Evolutionary conservation across 2,113 vertebrate genomes (phyloP), one percentile per base, ranked within the genome.

Genomic region (Callorhinus ursinus): DNA sequence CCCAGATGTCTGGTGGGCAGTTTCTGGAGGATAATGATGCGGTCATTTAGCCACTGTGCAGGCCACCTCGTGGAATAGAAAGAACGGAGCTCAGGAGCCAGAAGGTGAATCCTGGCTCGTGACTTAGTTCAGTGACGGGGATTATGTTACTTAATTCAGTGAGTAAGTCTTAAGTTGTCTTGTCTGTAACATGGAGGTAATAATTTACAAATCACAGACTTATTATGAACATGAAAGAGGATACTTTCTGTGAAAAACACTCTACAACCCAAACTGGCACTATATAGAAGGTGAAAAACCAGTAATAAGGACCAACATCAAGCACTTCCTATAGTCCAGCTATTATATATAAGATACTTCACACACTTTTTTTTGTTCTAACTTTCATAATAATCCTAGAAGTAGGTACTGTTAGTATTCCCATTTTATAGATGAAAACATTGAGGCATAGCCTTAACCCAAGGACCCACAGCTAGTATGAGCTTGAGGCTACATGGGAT

Each of bases 51-150:
- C 12, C 31, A 15, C 36, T 13, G 0, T 0, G 61, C 77, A 51
- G 49, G 31, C n/a, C 4, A 1, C 10, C 0, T 51, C 6, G 12
- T 31, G 13, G 26, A 16, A 49, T 0, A 89, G 53, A 81, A 74
- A 59, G 84, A 82, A 82, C 39, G 11, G 28, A 22, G n/a, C 15
- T n/a, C 5, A 31, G 53, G 61, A 57, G 65, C 49, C 59, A n/a
- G 79, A 39, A 55, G 63, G 16, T 13, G 49, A 86, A 53, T n/a
- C 53, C 61, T 7, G 42, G 59, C 49, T 83, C 21, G 22, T 5
- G 28, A 59, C 46, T 83, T n/a, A 19, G 53, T 71, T 71, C 53
- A 71, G 36, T 8, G 21, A 49, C 31, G 9, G 39, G 65, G n/a
- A 86, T 61, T 28, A 57, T 57, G 61, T 51, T 16, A 22, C 26